Conservation (phyloP, 2,113 vertebrate genomes). For the mouse (Mus musculus) region GRCm39 chr3:142945001-142945500, state of each 20-base stretch:
- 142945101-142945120: not conserved
- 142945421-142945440: not conserved
- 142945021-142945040: not conserved
- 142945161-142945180: not conserved
- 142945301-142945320: not conserved
- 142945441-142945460: not conserved
- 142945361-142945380: not conserved
- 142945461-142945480: not conserved
- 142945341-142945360: not conserved
- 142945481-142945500: not conserved
- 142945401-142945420: not conserved
- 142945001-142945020: not conserved
- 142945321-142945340: not conserved
- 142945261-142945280: not conserved
- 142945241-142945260: not conserved
- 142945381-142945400: not conserved
- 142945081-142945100: not conserved
- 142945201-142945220: not conserved
- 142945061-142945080: not conserved
- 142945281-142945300: not conserved
- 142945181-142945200: not conserved
- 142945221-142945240: not conserved
- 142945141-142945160: not conserved
- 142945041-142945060: not conserved
- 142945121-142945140: not conserved